Evolutionary conservation across 2,113 vertebrate genomes (phyloP).

Genomic region (Fulica atra): DNA sequence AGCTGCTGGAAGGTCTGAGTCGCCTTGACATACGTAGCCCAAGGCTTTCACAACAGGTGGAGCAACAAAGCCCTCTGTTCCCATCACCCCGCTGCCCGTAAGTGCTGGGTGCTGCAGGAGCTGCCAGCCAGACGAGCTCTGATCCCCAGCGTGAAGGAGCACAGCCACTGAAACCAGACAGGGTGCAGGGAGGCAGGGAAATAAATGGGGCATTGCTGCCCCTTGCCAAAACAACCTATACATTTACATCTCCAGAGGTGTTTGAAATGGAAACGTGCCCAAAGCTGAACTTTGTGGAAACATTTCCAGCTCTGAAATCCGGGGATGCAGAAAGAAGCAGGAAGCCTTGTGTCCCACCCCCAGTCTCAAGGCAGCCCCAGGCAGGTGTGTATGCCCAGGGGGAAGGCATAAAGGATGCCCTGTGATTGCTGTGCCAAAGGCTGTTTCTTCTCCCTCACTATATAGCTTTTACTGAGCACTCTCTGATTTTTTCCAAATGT

Average conservation of each 20-base stretch:
- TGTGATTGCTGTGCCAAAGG: conserved; percentile 35
- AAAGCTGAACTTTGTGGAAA: not conserved
- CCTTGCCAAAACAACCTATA: conserved; percentile 30
- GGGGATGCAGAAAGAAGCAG: not conserved
- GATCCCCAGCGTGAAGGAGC: not conserved
- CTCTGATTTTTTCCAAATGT: not conserved
- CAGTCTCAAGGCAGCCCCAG: not conserved
- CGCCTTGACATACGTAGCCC: not conserved
- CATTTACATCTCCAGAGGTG: conserved; percentile 17
- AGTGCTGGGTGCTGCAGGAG: not conserved
- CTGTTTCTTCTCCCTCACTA: not conserved
- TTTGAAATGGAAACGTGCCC: conserved; percentile 59
- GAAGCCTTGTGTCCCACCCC: not conserved
- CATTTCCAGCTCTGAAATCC: not conserved
- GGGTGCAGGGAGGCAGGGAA: not conserved
- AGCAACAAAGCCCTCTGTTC: not conserved
- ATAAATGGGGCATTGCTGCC: not conserved
- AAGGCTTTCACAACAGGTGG: not conserved
- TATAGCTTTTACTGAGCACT: not conserved
- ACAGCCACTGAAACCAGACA: accelerated
- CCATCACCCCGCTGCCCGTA: not conserved
- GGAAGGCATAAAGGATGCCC: conserved; percentile 13
- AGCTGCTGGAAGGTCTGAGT: not conserved
- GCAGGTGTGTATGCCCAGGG: conserved; percentile 16
- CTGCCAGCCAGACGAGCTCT: not conserved